Conservation (phyloP, 2,113 vertebrate species). For the Mola mola region DNA sequence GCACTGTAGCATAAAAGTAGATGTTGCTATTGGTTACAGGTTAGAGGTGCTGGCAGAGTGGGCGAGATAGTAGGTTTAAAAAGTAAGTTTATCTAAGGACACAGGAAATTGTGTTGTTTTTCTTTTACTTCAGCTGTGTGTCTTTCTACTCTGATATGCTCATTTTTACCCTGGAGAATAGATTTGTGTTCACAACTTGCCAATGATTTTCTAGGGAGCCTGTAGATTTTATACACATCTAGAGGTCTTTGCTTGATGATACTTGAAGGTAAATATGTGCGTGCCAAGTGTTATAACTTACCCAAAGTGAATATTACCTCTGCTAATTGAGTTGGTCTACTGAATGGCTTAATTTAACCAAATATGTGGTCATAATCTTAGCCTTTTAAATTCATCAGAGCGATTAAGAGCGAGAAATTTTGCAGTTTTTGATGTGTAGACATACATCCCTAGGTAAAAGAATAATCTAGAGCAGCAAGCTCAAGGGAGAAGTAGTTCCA, state of each 20-base stretch:
- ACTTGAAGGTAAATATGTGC: not conserved
- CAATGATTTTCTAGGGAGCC: conserved; percentile 1
- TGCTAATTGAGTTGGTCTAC: not conserved
- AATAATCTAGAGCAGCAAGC: conserved; percentile 70
- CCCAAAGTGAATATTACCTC: too few species aligned
- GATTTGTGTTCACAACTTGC: not conserved
- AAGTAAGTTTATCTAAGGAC: conserved; percentile 58
- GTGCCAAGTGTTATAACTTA: not conserved
- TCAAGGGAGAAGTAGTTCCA: conserved; percentile 71
- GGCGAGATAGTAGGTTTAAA: conserved; percentile 57
- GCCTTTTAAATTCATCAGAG: not conserved
- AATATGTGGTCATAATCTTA: not conserved
- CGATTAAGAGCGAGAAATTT: conserved; percentile 12
- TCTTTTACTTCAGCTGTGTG: conserved; percentile 7
- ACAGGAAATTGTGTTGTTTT: conserved; percentile 23
- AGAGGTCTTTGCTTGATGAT: not conserved
- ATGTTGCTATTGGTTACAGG: conserved; percentile 75
- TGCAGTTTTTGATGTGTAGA: conserved; percentile 29
- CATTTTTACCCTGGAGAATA: too few species aligned
- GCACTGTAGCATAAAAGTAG: conserved; percentile 52
- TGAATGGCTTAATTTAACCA: not conserved
- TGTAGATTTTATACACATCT: not conserved
- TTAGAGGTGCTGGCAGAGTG: conserved; percentile 48
- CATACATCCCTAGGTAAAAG: conserved; percentile 34
- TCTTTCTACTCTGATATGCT: too few species aligned